Evolutionary conservation across 2,888 invertebrate species (phyloP).

Genomic region (Archips xylosteana): DNA sequence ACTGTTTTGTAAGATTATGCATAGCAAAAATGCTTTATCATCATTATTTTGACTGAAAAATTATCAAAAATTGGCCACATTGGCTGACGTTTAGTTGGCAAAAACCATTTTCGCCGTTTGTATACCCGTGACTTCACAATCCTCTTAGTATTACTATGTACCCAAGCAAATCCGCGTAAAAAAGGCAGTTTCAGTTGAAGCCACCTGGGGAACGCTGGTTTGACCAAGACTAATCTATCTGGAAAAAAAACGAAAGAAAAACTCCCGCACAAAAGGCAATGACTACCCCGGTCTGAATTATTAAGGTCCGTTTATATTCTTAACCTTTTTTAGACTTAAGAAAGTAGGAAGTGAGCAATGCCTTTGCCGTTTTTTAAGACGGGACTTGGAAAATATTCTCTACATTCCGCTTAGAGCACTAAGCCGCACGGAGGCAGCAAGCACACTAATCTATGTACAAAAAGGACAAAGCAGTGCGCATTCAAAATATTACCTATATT

Average conservation of each 20-base stretch:
- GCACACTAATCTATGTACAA: neutral
- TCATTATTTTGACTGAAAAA: too few species aligned
- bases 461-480: too few species aligned
- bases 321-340: slow-evolving; percentile 3
- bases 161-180: neutral
- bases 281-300: slow-evolving; percentile 5
- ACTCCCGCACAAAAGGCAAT: neutral
- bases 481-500: too few species aligned
- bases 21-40: too few species aligned
- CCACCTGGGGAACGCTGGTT: neutral
- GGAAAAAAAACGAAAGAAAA: neutral
- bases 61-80: too few species aligned
- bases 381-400: neutral
- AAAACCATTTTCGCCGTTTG: too few species aligned
- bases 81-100: too few species aligned
- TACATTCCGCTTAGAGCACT: neutral
- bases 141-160: neutral
- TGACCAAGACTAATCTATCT: neutral
- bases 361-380: neutral
- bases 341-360: slow-evolving; percentile 4
- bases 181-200: neutral
- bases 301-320: slow-evolving; percentile 7
- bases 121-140: too few species aligned
- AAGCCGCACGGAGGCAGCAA: neutral
- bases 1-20: too few species aligned